Evolutionary conservation across 2,797 vertebrate species (phyloP).

Genomic region (Platalea minor): DNA sequence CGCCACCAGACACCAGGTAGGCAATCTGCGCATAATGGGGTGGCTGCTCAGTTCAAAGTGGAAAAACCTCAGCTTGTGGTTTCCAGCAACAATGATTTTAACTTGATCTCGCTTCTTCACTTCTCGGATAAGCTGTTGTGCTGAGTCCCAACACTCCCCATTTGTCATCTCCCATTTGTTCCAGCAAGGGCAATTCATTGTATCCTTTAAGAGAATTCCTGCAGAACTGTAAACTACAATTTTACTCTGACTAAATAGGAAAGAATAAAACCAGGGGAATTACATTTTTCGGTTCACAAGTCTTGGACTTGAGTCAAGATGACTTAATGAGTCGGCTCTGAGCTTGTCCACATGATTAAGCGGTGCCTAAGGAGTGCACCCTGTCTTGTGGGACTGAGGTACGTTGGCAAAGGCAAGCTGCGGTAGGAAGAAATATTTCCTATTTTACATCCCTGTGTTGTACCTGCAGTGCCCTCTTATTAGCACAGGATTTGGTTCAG

Average conservation of each 20-base stretch:
- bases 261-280: background rate
- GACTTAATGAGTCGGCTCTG: background rate
- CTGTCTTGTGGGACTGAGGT: background rate
- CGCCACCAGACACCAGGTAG: slow-evolving; percentile 95
- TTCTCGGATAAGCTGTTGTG: background rate
- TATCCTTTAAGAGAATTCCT: background rate
- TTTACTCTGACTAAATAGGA: background rate
- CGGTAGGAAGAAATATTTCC: background rate
- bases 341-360: background rate
- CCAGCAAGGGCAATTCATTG: background rate
- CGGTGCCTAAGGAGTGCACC: background rate
- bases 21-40: background rate
- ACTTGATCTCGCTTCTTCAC: background rate
- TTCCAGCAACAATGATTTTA: background rate
- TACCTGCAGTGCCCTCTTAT: background rate
- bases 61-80: background rate
- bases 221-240: background rate
- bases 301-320: background rate
- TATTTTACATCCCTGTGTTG: background rate
- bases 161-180: background rate
- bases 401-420: background rate
- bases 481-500: background rate
- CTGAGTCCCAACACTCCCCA: background rate
- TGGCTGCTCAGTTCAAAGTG: background rate
- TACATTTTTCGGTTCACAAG: background rate